Evolutionary conservation across 1,140 invertebrate species (phyloP).

Genomic region (Aphis craccivora): DNA sequence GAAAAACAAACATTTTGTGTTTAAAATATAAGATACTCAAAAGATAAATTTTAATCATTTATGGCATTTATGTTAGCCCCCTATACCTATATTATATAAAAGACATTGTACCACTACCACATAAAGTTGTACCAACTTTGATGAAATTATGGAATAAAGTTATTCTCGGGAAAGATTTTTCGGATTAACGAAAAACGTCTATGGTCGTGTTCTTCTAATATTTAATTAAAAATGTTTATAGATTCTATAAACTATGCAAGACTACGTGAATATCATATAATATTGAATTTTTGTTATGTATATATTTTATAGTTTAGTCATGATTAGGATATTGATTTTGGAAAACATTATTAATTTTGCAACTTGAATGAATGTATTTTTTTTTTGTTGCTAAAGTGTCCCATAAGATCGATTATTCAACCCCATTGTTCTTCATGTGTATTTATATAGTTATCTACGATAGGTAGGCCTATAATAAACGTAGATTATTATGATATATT

Average conservation of each 20-base stretch:
- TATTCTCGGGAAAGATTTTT: neutral
- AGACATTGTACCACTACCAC: too few relatives aligned
- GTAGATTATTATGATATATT: too few relatives aligned
- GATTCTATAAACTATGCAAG: neutral
- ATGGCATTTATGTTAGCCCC: too few relatives aligned
- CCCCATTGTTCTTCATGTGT: neutral
- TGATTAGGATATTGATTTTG: neutral
- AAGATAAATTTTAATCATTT: too few relatives aligned
- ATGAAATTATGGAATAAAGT: neutral
- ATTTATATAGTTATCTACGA: neutral
- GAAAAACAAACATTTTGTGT: too few relatives aligned
- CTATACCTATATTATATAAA: too few relatives aligned
- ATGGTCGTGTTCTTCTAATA: neutral
- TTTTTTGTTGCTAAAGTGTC: neutral
- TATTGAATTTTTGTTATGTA: neutral
- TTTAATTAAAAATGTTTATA: neutral
- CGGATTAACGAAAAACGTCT: neutral
- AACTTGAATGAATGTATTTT: neutral
- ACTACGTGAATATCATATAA: neutral
- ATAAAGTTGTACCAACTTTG: neutral
- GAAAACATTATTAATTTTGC: neutral
- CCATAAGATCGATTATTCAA: neutral
- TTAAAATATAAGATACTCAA: too few relatives aligned
- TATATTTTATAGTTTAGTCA: neutral
- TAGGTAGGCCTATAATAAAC: too few relatives aligned